These are phyloP conservation scores for Pristionchus japonicus DNA, from an alignment of 2,888 invertebrate species.

Conservation along the genomic window DNA sequence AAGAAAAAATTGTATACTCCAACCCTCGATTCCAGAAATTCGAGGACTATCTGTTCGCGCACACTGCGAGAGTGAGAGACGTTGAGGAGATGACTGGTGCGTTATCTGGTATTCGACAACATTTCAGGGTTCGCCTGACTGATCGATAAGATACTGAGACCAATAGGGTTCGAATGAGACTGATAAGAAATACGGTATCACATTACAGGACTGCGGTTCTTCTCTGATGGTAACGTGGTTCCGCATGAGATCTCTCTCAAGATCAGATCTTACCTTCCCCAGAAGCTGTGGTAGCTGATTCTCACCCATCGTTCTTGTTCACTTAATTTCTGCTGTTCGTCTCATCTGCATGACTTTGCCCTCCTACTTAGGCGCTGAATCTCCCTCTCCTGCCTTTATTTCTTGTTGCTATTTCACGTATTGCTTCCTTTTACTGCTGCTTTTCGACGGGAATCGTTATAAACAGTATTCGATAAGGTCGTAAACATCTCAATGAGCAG, in stretches of 20 bases:
- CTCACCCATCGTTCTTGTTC: not conserved
- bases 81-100: conserved; percentile 37
- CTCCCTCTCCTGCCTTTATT: not conserved
- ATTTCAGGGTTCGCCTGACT: no score
- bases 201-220: conserved; percentile 41
- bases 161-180: no score
- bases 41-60: not conserved
- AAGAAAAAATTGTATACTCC: not conserved
- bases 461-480: not conserved
- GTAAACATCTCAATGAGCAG: not conserved
- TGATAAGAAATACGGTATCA: no score
- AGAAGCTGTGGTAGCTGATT: conserved; percentile 2
- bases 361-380: not conserved
- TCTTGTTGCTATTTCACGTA: not conserved
- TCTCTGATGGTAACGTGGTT: conserved; percentile 23
- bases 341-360: not conserved
- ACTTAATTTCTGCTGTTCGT: not conserved
- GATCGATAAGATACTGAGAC: no score
- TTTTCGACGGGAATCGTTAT: not conserved
- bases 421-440: not conserved
- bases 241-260: conserved; percentile 37
- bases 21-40: not conserved
- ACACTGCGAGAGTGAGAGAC: conserved; percentile 40
- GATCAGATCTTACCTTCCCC: not conserved
- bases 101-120: not conserved